Base-by-base conservation (phyloP, 1,140 invertebrate species). In the Nephotettix cincticeps region DNA sequence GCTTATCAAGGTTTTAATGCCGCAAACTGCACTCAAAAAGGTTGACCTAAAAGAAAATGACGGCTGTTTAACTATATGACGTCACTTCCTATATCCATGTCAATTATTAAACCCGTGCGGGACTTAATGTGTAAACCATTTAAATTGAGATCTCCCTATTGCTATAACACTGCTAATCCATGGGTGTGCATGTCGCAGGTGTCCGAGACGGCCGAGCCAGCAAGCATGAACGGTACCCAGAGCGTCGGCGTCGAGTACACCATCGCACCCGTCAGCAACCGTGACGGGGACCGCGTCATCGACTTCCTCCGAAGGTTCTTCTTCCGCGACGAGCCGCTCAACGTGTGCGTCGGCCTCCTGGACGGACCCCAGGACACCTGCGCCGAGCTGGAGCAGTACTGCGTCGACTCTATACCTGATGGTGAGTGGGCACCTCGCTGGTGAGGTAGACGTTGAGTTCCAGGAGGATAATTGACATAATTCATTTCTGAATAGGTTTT, bases 271-370 rank as follows among this genome's bases (percentile, higher is more conserved):
- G 79, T 84, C 14, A 79, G 74, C 25, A 76, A 76, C 47, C 78
- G 84, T 28, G 85, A 88, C 71, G 82, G 81, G 66, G 79, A 83
- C 0, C 77, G 77, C n/a, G 83, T 87, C 0, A 77, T 89, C 1
- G 81, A 83, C 9, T 89, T 89, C 77, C 78, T 89, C 0, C 81
- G 82, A 64, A 81, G 83, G 75, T 88, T 85, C 77, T 91, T 91
- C 83, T 91, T 91, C 81, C 83, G 83, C 17, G 89, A 91, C 69
- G 90, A 91, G 75, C 90, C 90, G 0, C 79, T 91, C n/a, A 91
- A 91, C 78, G 78, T 86, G 2, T 82, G 80, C 40, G 84, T 91
- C 21, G 78, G 85, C 45, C 77, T 91, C 0, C 80, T 91, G 71
- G 86, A 86, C 11, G 85, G 85, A 1, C 83, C 86, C 21, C 82